Conservation (phyloP, 2,113 vertebrate species). For the Formicarius rufipectus region DNA sequence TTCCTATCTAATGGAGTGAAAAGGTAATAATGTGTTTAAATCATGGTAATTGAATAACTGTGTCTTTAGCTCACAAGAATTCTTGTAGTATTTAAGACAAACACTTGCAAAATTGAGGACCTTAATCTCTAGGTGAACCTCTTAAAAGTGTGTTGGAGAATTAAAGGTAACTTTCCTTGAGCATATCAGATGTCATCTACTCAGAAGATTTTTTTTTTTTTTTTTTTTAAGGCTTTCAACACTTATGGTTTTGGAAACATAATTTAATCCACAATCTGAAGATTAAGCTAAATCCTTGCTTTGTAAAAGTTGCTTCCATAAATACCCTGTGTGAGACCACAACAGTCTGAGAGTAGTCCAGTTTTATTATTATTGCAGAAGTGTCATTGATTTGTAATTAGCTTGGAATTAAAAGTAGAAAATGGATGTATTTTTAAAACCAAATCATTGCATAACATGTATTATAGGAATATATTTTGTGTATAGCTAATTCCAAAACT, state of each 20-base stretch:
- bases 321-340: neutral
- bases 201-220: neutral
- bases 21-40: neutral
- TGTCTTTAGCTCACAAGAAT: accelerated
- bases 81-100: neutral
- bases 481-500: neutral
- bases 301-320: neutral
- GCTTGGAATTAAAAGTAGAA: neutral
- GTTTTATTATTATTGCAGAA: neutral
- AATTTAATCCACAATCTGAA: neutral
- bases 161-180: neutral
- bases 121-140: neutral
- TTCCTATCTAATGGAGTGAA: neutral
- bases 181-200: neutral
- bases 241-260: neutral
- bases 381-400: neutral
- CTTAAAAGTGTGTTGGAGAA: neutral
- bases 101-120: neutral
- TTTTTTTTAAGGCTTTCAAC: neutral
- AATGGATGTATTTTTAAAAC: neutral
- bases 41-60: neutral
- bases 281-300: neutral
- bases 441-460: neutral
- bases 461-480: neutral
- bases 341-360: neutral